Evolutionary conservation across 1,140 invertebrate species (phyloP).

Genomic region (Radopholus similis): DNA sequence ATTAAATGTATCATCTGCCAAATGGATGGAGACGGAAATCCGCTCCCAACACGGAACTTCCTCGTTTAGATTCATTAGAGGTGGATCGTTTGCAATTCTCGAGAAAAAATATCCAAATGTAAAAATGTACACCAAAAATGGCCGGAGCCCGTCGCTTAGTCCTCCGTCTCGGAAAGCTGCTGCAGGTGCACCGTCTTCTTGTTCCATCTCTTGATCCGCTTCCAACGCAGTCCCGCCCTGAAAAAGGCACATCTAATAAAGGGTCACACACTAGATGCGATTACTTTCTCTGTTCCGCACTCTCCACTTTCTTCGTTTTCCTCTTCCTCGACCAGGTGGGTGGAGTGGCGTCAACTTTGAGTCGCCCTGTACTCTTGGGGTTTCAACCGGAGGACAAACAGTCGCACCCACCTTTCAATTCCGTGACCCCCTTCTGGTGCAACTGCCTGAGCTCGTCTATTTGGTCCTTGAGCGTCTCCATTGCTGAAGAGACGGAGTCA

Average conservation of each 20-base stretch:
- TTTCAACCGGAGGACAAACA: not conserved
- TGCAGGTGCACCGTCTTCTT: no score
- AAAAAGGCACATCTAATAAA: not conserved
- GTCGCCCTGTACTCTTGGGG: slow-evolving; percentile 1
- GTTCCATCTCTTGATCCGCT: slow-evolving; percentile 29
- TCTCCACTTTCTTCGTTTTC: slow-evolving; percentile 16
- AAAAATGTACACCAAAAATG: no score
- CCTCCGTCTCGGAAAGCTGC: no score
- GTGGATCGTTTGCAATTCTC: no score
- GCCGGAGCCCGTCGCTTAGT: no score
- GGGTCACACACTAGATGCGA: not conserved
- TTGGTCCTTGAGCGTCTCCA: slow-evolving; percentile 28
- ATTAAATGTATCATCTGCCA: no score
- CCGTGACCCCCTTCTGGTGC: slow-evolving; percentile 18
- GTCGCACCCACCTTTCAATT: slow-evolving; percentile 17
- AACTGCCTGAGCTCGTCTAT: slow-evolving; percentile 24
- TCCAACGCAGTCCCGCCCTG: slow-evolving; percentile 26
- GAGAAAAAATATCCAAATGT: no score
- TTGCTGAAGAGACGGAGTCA: slow-evolving; percentile 5
- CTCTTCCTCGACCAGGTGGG: slow-evolving; percentile 16
- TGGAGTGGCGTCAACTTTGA: slow-evolving; percentile 20
- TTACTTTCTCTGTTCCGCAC: slow-evolving; percentile 25
- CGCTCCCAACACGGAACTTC: no score
- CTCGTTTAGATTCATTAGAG: no score
- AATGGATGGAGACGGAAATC: no score